Percentiles rank a stretch among this genome's conserved stretches.
Conservation (phyloP, 2,888 invertebrate genomes). For the Drosophila paracracens region DNA sequence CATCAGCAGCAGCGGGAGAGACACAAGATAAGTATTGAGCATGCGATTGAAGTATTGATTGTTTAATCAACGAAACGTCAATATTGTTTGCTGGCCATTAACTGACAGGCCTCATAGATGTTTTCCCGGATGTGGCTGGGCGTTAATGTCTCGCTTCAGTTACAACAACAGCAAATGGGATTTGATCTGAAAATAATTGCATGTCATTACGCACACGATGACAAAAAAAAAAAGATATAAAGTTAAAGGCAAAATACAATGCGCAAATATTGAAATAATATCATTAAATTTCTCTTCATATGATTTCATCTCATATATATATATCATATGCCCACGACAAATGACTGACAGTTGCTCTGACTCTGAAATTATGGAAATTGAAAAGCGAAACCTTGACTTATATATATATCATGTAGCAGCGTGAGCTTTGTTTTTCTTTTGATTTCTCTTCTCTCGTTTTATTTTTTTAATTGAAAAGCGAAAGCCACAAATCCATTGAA, state of each 20-base stretch:
- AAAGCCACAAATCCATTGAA: conserved; percentile 56
- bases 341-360: conserved; percentile 32
- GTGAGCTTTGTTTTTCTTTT: conserved; percentile 26
- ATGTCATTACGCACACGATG: conserved; percentile 55
- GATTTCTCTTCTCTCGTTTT: conserved; percentile 23
- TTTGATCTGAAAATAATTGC: conserved; percentile 78
- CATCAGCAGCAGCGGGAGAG: background rate
- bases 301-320: conserved; percentile 28
- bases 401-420: conserved; percentile 2
- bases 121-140: conserved; percentile 42
- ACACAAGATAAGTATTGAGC: conserved; percentile 10
- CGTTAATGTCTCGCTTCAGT: conserved; percentile 62
- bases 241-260: conserved; percentile 33
- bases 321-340: conserved; percentile 13
- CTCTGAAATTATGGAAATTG: conserved; percentile 37
- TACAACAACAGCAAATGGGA: conserved; percentile 70
- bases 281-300: conserved; percentile 59
- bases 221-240: conserved; percentile 17
- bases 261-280: conserved; percentile 58
- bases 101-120: conserved; percentile 61
- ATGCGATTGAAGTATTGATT: conserved; percentile 67
- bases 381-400: conserved; percentile 47
- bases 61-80: conserved; percentile 68
- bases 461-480: conserved; percentile 59
- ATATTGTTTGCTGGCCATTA: conserved; percentile 57